Evolutionary conservation across 2,113 vertebrate species (phyloP), one percentile per base, ranked within the genome.

Genomic region (Ammodytes marinus): DNA sequence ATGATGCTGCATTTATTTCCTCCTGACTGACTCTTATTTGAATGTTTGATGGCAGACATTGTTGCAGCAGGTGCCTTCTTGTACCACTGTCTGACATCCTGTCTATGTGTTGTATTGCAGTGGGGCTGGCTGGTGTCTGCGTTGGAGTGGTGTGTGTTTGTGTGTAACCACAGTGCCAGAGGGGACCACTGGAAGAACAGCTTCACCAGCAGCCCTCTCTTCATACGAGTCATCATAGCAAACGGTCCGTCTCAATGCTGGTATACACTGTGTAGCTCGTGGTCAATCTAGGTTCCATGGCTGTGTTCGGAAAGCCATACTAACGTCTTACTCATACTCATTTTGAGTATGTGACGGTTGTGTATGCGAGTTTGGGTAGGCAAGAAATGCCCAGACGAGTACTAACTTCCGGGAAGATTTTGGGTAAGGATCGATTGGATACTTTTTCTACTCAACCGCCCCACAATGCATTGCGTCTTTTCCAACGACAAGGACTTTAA

Each of bases 71-170:
- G 19, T n/a, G 39, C 54, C 39, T 14, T 19, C 15, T 12, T 50
- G 46, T 10, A 5, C 17, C 52, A 54, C n/a, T 17, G 45, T 40
- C 8, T 55, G 40, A 4, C n/a, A 7, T 82, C 15, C 4, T 60
- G 4, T 46, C 0, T 79, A n/a, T n/a, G 52, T 4, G 0, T 37
- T 35, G 19, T 64, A 0, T 76, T 79, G 0, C 67, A 95, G 94
- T 93, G 89, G 87, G 94, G 95, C 4, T 95, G 93, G 90, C 75
- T 94, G 80, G 87, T 95, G 79, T 86, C 89, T 10, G 74, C 93
- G 1, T 3, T 94, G 65, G 95, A 95, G 83, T 95, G 94, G 94
- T 94, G 92, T 57, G 93, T 93, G 69, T 94, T 95, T 79, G 92
- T 92, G 37, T 95, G 95, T 74, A 94, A 94, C 84, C 94, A 95